Conservation (phyloP, 2,113 vertebrate genomes). For the Pitta sordida region DNA sequence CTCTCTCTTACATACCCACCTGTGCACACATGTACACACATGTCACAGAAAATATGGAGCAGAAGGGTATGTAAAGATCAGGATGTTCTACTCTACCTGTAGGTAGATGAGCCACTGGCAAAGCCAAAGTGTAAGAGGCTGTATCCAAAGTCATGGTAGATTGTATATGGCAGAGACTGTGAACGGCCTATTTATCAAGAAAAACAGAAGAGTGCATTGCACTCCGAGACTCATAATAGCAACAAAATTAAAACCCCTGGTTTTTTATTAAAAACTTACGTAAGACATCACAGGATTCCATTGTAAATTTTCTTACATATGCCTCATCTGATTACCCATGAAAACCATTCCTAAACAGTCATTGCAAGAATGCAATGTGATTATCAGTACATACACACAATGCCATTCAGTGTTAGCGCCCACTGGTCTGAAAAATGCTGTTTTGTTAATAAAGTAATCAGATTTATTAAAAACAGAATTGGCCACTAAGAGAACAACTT, state of each 20-base stretch:
- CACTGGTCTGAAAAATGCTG: not conserved
- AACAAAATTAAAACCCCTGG: slow-evolving; percentile 18
- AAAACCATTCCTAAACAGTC: slow-evolving; percentile 43
- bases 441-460: not conserved
- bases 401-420: not conserved
- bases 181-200: not conserved
- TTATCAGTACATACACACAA: not conserved
- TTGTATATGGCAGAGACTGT: not conserved
- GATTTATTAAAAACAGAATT: not conserved
- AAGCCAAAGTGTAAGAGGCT: not conserved
- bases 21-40: rapidly evolving
- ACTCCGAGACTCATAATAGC: not conserved
- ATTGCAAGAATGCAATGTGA: not conserved
- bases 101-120: not conserved
- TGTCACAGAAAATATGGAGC: rapidly evolving
- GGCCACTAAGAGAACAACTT: not conserved
- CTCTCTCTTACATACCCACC: not conserved
- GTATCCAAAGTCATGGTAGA: not conserved
- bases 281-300: not conserved
- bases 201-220: slow-evolving; percentile 2
- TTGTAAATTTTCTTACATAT: slow-evolving; percentile 42
- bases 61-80: not conserved
- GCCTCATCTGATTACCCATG: slow-evolving; percentile 48
- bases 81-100: not conserved
- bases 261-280: slow-evolving; percentile 52